Conservation (phyloP, 2,113 vertebrate species). For the Sebastes schlegelii region DNA sequence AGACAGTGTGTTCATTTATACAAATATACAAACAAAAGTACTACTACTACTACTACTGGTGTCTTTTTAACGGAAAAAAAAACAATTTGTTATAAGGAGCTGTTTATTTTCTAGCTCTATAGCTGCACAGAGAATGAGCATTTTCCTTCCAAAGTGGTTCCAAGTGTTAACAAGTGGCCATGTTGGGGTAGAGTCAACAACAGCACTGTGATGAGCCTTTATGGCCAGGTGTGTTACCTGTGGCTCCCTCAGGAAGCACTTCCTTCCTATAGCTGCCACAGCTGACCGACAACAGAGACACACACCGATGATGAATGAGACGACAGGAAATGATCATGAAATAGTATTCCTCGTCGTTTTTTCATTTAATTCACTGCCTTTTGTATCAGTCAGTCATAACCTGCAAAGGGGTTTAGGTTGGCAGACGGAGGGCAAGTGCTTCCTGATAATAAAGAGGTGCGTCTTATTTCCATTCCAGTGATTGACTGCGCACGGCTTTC, state of each 20-base stretch:
- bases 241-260: conserved; percentile 64
- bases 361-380: not conserved
- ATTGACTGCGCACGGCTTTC: conserved; percentile 77
- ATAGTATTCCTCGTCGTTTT: not conserved
- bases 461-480: conserved; percentile 74
- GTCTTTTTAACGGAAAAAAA: not conserved
- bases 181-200: conserved; percentile 43
- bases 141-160: not conserved
- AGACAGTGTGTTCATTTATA: not conserved
- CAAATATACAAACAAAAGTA: not conserved
- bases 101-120: not conserved
- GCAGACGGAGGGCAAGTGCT: conserved; percentile 55
- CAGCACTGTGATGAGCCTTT: conserved; percentile 3
- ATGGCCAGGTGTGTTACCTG: conserved; percentile 85
- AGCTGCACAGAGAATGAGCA: not conserved
- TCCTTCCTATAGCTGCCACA: conserved; percentile 3
- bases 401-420: not conserved
- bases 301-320: conserved; percentile 1
- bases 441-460: conserved; percentile 74
- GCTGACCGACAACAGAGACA: conserved; percentile 24
- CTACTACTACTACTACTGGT: no score
- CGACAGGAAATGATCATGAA: conserved; percentile 4
- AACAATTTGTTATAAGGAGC: no score
- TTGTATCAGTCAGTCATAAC: not conserved
- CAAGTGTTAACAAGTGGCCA: conserved; percentile 53